These are phyloP conservation scores for Aurelia sp. DNA, from an alignment of 30 jellyfish, hydroid and myxozoan genomes.

Conservation along the genomic window DNA sequence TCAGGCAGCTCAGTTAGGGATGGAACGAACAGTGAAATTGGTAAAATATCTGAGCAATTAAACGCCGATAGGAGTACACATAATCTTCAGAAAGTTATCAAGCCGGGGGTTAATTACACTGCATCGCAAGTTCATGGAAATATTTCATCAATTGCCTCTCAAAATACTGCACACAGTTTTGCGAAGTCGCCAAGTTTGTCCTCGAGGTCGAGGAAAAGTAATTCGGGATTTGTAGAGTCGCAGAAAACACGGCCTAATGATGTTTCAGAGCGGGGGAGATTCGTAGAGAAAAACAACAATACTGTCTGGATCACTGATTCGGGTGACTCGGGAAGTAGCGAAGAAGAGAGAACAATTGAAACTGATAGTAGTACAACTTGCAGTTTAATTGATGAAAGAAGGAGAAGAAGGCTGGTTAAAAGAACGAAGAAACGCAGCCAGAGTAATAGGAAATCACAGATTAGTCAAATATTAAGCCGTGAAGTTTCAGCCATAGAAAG, in stretches of 20 bases:
- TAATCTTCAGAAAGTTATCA: slow-evolving; percentile 33
- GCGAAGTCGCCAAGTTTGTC: slow-evolving; percentile 35
- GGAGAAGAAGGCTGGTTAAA: slow-evolving; percentile 78
- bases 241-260: slow-evolving; percentile 26
- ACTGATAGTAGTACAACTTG: slow-evolving; percentile 82
- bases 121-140: slow-evolving; percentile 21
- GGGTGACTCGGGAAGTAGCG: slow-evolving; percentile 69
- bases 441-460: slow-evolving; percentile 62
- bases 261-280: slow-evolving; percentile 60
- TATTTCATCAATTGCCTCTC: slow-evolving; percentile 5
- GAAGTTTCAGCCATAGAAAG: slow-evolving; percentile 64
- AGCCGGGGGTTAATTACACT: slow-evolving; percentile 59
- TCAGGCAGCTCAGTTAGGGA: slow-evolving; percentile 15
- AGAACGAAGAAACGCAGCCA: slow-evolving; percentile 76
- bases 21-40: slow-evolving; percentile 10
- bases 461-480: slow-evolving; percentile 70
- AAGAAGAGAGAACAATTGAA: slow-evolving; percentile 71
- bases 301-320: slow-evolving; percentile 86
- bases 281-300: slow-evolving; percentile 67
- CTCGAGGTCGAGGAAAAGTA: slow-evolving; percentile 46
- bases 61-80: slow-evolving; percentile 55
- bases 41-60: slow-evolving; percentile 23
- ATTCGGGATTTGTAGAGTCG: slow-evolving; percentile 42
- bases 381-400: slow-evolving; percentile 83
- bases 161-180: slow-evolving; percentile 31